A percentile compares a stretch with the other conserved stretches of the same genome.
Conservation (phyloP, 2,888 invertebrate genomes). For the Ophion obscuratus region DNA sequence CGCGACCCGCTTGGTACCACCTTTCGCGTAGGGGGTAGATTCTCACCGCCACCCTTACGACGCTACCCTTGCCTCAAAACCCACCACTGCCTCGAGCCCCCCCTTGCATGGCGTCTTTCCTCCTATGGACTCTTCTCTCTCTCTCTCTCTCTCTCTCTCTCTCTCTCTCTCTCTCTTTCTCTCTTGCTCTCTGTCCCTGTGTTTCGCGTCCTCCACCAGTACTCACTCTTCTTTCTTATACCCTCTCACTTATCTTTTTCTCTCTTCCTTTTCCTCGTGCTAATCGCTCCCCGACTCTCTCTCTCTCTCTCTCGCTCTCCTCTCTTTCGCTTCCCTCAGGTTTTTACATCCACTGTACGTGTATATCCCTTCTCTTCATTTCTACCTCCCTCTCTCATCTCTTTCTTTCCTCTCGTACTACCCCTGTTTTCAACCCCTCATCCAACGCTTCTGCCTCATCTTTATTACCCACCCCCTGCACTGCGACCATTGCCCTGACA, state of each 20-base stretch:
- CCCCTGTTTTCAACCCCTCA: constrained; percentile 54
- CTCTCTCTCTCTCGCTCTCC: constrained; percentile 33
- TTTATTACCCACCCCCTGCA: constrained; percentile 54
- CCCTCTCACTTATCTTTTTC: constrained; percentile 62
- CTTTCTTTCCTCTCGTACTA: constrained; percentile 45
- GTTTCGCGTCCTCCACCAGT: constrained; percentile 47
- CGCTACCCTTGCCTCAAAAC: constrained; percentile 39
- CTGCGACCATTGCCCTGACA: constrained; percentile 53
- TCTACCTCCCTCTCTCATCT: constrained; percentile 35
- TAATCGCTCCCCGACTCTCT: constrained; percentile 56
- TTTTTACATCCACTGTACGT: constrained; percentile 55
- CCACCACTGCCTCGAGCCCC: constrained; percentile 45
- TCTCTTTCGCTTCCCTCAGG: constrained; percentile 57
- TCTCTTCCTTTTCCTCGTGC: constrained; percentile 61
- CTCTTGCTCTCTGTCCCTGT: constrained; percentile 35
- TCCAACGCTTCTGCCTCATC: constrained; percentile 62
- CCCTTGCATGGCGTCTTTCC: constrained; percentile 42
- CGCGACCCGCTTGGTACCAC: constrained; percentile 66
- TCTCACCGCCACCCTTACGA: constrained; percentile 76
- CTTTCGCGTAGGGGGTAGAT: constrained; percentile 64
- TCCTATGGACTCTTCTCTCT: constrained; percentile 25
- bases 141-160: constrained; percentile 38
- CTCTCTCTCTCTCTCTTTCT: constrained; percentile 44
- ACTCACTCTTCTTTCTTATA: constrained; percentile 63
- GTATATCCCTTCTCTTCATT: constrained; percentile 18